Percentiles rank a stretch among this genome's conserved stretches.
phyloP scores from a whole-genome alignment of 2,888 invertebrate species.

The Mystacides longicornis region DNA sequence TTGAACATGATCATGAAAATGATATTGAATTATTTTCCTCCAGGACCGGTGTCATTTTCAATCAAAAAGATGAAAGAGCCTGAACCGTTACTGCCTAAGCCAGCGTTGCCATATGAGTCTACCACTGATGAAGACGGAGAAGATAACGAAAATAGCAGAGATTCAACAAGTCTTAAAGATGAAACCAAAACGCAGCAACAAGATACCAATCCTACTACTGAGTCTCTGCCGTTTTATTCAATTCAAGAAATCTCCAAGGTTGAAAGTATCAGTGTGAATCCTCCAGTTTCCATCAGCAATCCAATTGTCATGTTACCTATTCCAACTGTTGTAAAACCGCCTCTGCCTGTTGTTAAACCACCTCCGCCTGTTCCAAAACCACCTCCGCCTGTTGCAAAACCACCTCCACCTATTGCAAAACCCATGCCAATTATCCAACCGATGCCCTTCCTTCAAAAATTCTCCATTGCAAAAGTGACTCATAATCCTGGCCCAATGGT shows the following conservation, averaged over 20 bases:
- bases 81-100: slow-evolving; percentile 58
- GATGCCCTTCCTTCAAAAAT: background rate
- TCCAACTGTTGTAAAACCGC: slow-evolving; percentile 2
- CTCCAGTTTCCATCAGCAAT: background rate
- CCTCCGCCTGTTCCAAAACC: background rate
- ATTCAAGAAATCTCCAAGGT: no score
- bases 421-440: background rate
- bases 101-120: slow-evolving; percentile 68
- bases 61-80: slow-evolving; percentile 76
- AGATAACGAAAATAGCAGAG: slow-evolving; percentile 32
- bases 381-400: slow-evolving; percentile 3
- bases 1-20: no score
- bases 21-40: slow-evolving; percentile 26
- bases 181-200: background rate
- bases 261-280: slow-evolving; percentile 24
- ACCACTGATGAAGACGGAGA: slow-evolving; percentile 60
- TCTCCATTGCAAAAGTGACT: background rate
- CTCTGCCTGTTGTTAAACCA: background rate
- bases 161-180: slow-evolving; percentile 62
- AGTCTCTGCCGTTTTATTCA: no score
- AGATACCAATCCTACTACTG: slow-evolving; percentile 1
- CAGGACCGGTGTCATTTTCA: slow-evolving; percentile 76
- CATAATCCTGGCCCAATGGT: background rate
- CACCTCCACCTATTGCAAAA: slow-evolving; percentile 1
- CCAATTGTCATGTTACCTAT: background rate